Base-by-base conservation (phyloP, 2,113 vertebrate species). In the Notarius lentiginosus region DNA sequence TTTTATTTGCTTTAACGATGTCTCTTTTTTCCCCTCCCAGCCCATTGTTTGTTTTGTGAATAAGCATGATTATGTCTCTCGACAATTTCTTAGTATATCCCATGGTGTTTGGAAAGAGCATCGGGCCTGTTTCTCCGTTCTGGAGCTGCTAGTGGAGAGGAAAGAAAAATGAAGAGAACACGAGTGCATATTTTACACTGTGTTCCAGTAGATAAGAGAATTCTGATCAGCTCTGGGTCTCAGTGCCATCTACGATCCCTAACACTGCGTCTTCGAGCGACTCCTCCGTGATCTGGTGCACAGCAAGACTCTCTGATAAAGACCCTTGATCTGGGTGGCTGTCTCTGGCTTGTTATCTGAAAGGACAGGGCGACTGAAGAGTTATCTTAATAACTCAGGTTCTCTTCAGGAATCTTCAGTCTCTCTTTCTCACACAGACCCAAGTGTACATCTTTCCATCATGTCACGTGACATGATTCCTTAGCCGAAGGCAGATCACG, bases 251-350 rank as follows among this genome's bases (percentile, higher is more conserved):
- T 68, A 79, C 63, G 56, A 77, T 87, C 82, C 73, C 60, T 70
- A 63, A 41, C 8, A 5, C 18, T 80, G 72, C 79, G 63, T 79
- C 80, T 47, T 79, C 27, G 27, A 84, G 75, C 24, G 83, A 77
- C 85, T 83, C 76, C 89, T 82, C 65, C 65, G 75, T 87, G 90
- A 87, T 88, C 81, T 76, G 79, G 72, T 91, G 85, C 86, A 85
- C 89, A 89, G 90, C 90, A 89, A 90, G 85, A 88, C 83, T 85
- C 73, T 30, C 88, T 88, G 88, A 92, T 91, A 89, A 90, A 83
- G 75, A 53, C 47, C 87, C 90, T 91, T 92, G 91, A 91, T 91
- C 83, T 91, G 89, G 34, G 66, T 66, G 84, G 24, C 88, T 91
- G 88, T 90, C 90, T 90, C 80, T 87, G 79, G 27, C 83, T 83